phyloP scores from a whole-genome alignment of 2,888 invertebrate genomes.

The Eilema caniola region DNA sequence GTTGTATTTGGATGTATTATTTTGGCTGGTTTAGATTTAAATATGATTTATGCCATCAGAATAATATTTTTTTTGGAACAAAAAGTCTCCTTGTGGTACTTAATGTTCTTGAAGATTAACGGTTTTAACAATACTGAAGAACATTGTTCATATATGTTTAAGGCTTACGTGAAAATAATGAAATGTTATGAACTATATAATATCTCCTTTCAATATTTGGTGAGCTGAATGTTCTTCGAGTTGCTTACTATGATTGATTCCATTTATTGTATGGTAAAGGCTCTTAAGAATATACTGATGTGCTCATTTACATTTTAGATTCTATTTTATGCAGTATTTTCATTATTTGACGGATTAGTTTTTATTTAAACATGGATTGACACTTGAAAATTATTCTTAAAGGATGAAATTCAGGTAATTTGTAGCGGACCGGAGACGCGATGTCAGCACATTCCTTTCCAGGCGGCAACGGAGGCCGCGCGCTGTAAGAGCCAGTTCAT shows the following conservation, averaged over 20 bases:
- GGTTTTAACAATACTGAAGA: not conserved
- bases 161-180: not conserved
- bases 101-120: not conserved
- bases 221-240: slow-evolving; percentile 9
- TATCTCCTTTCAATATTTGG: slow-evolving; percentile 1
- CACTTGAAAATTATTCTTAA: not conserved
- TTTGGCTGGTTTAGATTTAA: slow-evolving; percentile 16
- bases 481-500: no score
- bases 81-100: slow-evolving; percentile 24
- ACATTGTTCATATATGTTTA: not conserved
- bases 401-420: not conserved
- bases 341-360: not conserved
- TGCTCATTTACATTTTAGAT: not conserved
- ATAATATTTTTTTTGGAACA: slow-evolving; percentile 17
- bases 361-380: not conserved
- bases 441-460: no score
- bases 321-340: not conserved
- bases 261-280: no score
- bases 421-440: no score
- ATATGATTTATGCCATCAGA: slow-evolving; percentile 16
- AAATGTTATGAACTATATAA: not conserved
- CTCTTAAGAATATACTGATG: not conserved
- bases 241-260: not conserved
- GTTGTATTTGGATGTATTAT: not conserved
- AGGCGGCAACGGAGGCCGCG: no score